These are phyloP conservation scores for Saguinus oedipus DNA, from an alignment of 2,797 vertebrate genomes.

Conservation along the genomic window DNA sequence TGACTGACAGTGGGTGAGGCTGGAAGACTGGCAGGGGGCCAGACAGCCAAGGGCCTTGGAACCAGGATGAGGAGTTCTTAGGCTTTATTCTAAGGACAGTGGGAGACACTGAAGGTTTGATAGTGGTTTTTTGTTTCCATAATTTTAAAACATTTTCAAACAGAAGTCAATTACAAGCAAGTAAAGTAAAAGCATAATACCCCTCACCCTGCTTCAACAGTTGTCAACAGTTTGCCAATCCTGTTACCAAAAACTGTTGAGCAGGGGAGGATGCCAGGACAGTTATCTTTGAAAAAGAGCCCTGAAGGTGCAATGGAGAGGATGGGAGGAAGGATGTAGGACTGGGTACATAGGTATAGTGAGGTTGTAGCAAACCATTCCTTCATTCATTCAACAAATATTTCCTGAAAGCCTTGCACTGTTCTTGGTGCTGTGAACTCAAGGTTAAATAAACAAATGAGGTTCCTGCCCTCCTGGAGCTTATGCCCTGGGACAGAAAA, in stretches of 20 bases:
- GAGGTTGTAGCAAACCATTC: not conserved
- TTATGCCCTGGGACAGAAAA: not conserved
- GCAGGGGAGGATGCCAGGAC: not conserved
- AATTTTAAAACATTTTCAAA: not conserved
- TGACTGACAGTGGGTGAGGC: accelerated
- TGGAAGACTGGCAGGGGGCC: too few relatives aligned
- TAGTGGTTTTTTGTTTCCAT: not conserved
- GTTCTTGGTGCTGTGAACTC: not conserved
- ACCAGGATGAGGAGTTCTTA: accelerated
- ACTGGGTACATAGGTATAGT: too few relatives aligned
- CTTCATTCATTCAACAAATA: not conserved
- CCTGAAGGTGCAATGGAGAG: not conserved
- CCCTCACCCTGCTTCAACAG: not conserved
- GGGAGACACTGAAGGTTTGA: not conserved
- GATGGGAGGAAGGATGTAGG: not conserved
- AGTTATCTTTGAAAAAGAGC: not conserved
- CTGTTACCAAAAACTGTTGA: conserved; percentile 11
- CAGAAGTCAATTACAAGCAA: not conserved
- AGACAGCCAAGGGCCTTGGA: not conserved
- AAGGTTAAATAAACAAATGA: not conserved
- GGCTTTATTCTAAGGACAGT: not conserved
- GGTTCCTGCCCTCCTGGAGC: not conserved
- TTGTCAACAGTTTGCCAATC: not conserved
- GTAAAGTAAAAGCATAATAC: not conserved
- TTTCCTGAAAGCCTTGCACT: not conserved